Conservation (phyloP, 2,797 vertebrate genomes). For the Tauraco hartlaubi region DNA sequence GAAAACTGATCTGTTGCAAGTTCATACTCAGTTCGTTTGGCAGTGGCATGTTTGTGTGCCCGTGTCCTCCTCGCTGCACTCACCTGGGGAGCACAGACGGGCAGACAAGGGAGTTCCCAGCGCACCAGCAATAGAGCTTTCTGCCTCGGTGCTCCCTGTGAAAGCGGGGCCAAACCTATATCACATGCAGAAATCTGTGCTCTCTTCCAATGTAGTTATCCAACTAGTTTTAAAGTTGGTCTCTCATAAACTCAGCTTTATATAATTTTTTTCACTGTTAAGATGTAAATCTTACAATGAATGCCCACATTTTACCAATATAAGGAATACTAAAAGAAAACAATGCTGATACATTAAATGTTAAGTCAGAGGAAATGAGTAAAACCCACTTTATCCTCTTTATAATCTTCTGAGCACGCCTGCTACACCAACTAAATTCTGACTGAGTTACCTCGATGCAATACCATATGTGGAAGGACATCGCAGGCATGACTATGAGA, state of each 20-base stretch:
- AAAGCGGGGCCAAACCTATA: background rate
- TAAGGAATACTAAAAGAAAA: background rate
- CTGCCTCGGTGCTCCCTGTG: background rate
- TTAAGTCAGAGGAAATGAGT: background rate
- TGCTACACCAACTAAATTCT: background rate
- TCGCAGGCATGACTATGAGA: background rate
- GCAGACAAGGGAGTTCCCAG: background rate
- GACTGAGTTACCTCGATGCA: background rate
- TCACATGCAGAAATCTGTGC: background rate
- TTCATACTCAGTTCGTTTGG: background rate
- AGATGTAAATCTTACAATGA: background rate
- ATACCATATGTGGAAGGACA: background rate
- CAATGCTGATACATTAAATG: background rate
- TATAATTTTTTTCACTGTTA: background rate
- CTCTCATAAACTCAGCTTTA: background rate
- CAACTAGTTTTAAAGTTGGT: background rate
- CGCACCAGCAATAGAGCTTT: accelerated
- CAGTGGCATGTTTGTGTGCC: background rate
- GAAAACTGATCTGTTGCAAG: background rate
- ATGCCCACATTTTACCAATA: background rate
- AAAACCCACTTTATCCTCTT: background rate
- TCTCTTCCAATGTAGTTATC: background rate
- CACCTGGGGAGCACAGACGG: background rate
- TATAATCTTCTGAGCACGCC: background rate
- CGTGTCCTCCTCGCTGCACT: background rate